phyloP scores from a whole-genome alignment of 1,140 invertebrate genomes.

The Tigriopus japonicus region DNA sequence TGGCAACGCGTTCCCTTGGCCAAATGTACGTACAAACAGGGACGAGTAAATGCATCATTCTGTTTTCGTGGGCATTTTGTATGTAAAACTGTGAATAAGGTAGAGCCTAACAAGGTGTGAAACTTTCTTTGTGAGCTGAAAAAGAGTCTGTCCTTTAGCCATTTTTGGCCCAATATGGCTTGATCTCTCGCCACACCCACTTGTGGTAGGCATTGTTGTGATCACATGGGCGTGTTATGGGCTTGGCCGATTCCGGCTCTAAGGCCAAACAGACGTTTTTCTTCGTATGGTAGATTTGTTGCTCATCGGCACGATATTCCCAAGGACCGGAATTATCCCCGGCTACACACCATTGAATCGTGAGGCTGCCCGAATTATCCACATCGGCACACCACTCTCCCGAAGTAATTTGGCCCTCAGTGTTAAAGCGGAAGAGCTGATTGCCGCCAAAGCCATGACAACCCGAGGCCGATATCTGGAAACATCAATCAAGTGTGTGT shows the following conservation, averaged over 20 bases:
- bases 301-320: slow-evolving; percentile 51
- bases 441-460: slow-evolving; percentile 15
- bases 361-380: slow-evolving; percentile 12
- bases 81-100: no score
- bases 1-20: no score
- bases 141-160: no score
- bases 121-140: no score
- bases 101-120: no score
- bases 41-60: no score
- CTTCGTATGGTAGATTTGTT: slow-evolving; percentile 44
- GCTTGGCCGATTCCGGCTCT: slow-evolving; percentile 54
- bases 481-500: no score
- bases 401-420: slow-evolving; percentile 9
- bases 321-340: slow-evolving; percentile 85
- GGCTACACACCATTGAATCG: slow-evolving; percentile 28
- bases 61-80: no score
- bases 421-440: slow-evolving; percentile 14
- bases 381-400: slow-evolving; percentile 14
- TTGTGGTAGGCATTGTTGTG: slow-evolving; percentile 65
- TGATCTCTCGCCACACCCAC: slow-evolving; percentile 60
- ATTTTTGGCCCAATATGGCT: slow-evolving; percentile 34
- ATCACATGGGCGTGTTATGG: slow-evolving; percentile 60
- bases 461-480: background rate
- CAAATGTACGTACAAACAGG: no score
- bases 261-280: slow-evolving; percentile 66